Conservation (phyloP, 2,888 invertebrate species). For the Leucophenga montana region DNA sequence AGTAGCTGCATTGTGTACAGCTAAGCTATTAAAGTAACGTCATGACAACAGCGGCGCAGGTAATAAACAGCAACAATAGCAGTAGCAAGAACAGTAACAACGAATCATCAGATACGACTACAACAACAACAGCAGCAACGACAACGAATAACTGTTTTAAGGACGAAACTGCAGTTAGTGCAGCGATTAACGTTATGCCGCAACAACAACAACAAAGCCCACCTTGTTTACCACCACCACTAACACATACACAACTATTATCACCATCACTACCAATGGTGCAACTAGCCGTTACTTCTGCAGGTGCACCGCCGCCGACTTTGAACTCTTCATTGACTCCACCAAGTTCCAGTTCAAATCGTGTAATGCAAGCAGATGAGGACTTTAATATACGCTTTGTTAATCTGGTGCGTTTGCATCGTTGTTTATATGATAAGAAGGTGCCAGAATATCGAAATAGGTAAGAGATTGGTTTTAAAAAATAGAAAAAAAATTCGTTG, state of each 20-base stretch:
- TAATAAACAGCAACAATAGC: conserved; percentile 26
- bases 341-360: conserved; percentile 52
- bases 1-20: too few relatives aligned
- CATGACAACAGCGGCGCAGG: conserved; percentile 38
- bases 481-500: too few relatives aligned
- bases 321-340: not conserved
- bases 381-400: conserved; percentile 74
- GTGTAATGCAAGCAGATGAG: conserved; percentile 74
- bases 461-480: conserved; percentile 39
- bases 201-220: conserved; percentile 36
- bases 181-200: conserved; percentile 31
- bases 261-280: not conserved
- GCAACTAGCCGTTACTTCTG: not conserved
- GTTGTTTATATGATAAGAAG: conserved; percentile 74
- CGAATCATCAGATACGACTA: conserved; percentile 38
- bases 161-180: conserved; percentile 1
- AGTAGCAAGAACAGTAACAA: conserved; percentile 42
- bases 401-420: conserved; percentile 74
- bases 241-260: not conserved
- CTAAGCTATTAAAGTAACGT: not conserved
- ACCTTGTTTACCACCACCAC: conserved; percentile 13
- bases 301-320: not conserved
- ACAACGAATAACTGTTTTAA: conserved; percentile 32
- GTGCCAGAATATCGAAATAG: conserved; percentile 73
- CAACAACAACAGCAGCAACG: conserved; percentile 29